These are phyloP conservation scores for Drosophila macrospina DNA, from an alignment of 2,888 invertebrate species.

Conservation along the genomic window DNA sequence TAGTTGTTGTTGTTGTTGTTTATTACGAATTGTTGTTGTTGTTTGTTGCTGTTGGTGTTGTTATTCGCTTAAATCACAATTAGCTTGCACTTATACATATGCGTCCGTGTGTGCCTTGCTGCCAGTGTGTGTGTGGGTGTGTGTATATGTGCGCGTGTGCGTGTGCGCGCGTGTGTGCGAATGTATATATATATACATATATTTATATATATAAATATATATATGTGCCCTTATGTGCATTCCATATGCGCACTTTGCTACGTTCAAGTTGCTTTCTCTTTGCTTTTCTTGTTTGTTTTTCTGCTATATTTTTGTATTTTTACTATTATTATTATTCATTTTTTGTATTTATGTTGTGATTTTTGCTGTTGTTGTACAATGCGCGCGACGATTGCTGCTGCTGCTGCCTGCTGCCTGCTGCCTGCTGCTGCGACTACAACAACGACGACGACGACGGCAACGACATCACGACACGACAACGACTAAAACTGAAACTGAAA, in stretches of 20 bases:
- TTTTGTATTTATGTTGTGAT: slow-evolving; percentile 22
- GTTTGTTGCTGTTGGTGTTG: slow-evolving; percentile 27
- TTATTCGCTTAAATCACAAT: slow-evolving; percentile 73
- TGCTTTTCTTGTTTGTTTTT: slow-evolving; percentile 1
- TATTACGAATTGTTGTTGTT: slow-evolving; percentile 22
- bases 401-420: slow-evolving; percentile 84
- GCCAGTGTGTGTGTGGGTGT: slow-evolving; percentile 4
- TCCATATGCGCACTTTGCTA: slow-evolving; percentile 68
- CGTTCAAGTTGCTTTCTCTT: slow-evolving; percentile 16
- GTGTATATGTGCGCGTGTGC: slow-evolving; percentile 8
- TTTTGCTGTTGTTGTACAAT: slow-evolving; percentile 54
- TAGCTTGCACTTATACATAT: slow-evolving; percentile 57
- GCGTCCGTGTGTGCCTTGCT: slow-evolving; percentile 29
- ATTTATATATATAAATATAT: slow-evolving; percentile 42
- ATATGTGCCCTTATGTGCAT: slow-evolving; percentile 56
- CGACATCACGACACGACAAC: slow-evolving; percentile 84
- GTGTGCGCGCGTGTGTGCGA: slow-evolving; percentile 17
- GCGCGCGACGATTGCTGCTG: slow-evolving; percentile 69
- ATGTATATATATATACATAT: not conserved
- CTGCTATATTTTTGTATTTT: slow-evolving; percentile 2
- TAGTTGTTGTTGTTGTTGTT: slow-evolving; percentile 26
- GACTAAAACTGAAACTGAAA: slow-evolving; percentile 73
- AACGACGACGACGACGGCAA: slow-evolving; percentile 74
- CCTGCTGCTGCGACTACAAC: slow-evolving; percentile 73
- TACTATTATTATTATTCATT: slow-evolving; percentile 25